These are phyloP conservation scores for Bombus confusus DNA, from an alignment of 1,140 invertebrate genomes.

Conservation along the genomic window DNA sequence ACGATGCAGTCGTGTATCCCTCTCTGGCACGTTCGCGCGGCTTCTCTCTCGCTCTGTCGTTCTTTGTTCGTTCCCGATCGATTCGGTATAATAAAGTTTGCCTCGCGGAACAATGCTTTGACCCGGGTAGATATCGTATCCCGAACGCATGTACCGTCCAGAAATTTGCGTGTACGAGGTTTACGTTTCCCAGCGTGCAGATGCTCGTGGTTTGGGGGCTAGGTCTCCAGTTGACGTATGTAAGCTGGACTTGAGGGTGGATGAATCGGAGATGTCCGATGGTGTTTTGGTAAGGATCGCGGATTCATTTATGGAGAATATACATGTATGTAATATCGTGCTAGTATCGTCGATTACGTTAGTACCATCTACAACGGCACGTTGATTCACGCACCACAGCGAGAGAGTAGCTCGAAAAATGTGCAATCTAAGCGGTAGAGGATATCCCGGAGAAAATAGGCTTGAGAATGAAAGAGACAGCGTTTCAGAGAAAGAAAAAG, in stretches of 20 bases:
- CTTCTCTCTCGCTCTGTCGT: slow-evolving; percentile 75
- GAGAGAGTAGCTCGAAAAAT: slow-evolving; percentile 68
- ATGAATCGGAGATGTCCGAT: slow-evolving; percentile 28
- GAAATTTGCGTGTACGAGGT: slow-evolving; percentile 78
- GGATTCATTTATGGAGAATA: slow-evolving; percentile 18
- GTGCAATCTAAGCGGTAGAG: slow-evolving; percentile 42
- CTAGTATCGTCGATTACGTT: slow-evolving; percentile 68
- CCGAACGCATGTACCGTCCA: slow-evolving; percentile 74
- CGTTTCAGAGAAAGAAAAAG: slow-evolving; percentile 1
- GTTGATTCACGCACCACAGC: slow-evolving; percentile 63
- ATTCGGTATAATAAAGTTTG: slow-evolving; percentile 79
- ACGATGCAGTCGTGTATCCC: slow-evolving; percentile 16
- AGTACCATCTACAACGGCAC: slow-evolving; percentile 72
- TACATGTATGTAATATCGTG: slow-evolving; percentile 52
- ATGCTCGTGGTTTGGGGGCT: slow-evolving; percentile 39
- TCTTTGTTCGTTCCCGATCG: slow-evolving; percentile 73
- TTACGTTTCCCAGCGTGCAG: slow-evolving; percentile 70
- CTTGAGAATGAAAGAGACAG: slow-evolving; percentile 33
- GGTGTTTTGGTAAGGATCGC: slow-evolving; percentile 44
- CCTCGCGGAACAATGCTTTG: slow-evolving; percentile 77
- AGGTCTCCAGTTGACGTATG: slow-evolving; percentile 14
- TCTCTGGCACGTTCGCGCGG: slow-evolving; percentile 55
- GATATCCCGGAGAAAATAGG: slow-evolving; percentile 58
- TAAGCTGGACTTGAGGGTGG: not conserved
- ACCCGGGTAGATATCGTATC: slow-evolving; percentile 75